Conservation (phyloP, 2,113 vertebrate genomes). For the Perognathus longimembris region DNA sequence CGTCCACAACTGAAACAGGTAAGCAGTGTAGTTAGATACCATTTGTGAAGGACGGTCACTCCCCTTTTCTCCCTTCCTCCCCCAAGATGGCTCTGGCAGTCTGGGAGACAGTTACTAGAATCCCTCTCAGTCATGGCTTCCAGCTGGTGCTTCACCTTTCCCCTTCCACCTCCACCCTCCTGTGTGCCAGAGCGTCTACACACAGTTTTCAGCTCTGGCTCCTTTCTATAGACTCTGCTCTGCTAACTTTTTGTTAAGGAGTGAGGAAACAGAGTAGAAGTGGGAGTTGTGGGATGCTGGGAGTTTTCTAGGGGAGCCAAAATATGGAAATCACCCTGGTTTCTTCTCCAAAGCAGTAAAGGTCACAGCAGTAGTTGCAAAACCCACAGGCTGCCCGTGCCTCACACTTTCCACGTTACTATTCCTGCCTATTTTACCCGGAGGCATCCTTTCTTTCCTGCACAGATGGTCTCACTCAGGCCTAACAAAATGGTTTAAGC, state of each 20-base stretch:
- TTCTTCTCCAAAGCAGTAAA: constrained; percentile 82
- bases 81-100: too few relatives aligned
- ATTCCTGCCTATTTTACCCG: constrained; percentile 87
- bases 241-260: constrained; percentile 49
- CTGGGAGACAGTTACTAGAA: too few relatives aligned
- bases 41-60: not conserved
- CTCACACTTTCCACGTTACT: constrained; percentile 85
- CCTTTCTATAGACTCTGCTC: not conserved
- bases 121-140: not conserved
- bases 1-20: too few relatives aligned
- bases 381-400: constrained; percentile 80
- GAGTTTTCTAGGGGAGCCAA: constrained; percentile 78
- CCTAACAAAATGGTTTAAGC: constrained; percentile 90
- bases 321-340: constrained; percentile 84
- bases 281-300: constrained; percentile 40
- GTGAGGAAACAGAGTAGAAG: constrained; percentile 23
- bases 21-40: too few relatives aligned
- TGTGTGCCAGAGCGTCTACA: not conserved
- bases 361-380: constrained; percentile 85
- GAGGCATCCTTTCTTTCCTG: constrained; percentile 88
- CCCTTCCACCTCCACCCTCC: not conserved
- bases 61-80: not conserved
- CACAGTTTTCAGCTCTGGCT: not conserved
- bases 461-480: constrained; percentile 91
- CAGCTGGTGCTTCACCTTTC: not conserved